Evolutionary conservation across 2,797 vertebrate genomes (phyloP).

Genomic region (Leucoraja ocellata): DNA sequence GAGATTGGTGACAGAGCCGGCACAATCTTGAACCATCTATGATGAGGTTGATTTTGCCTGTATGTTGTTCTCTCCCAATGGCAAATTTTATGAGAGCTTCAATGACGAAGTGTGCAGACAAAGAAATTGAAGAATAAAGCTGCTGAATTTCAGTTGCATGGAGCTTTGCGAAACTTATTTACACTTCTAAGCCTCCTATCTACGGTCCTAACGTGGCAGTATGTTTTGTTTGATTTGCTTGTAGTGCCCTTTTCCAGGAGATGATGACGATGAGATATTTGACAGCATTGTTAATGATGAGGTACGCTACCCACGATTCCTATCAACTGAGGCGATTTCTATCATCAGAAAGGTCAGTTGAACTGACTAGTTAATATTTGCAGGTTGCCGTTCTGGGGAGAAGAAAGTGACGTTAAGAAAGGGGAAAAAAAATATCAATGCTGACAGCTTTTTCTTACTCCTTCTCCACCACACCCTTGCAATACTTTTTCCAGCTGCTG

Average conservation of each 20-base stretch:
- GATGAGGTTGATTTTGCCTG: background rate
- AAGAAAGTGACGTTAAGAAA: background rate
- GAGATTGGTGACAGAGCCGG: no score
- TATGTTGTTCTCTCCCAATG: background rate
- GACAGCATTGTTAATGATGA: slow-evolving; percentile 90
- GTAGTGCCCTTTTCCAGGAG: slow-evolving; percentile 87
- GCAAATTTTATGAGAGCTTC: background rate
- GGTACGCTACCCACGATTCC: slow-evolving; percentile 72
- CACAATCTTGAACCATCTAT: background rate
- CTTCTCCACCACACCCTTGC: background rate
- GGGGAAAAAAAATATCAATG: background rate
- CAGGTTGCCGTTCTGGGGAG: background rate
- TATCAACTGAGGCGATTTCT: slow-evolving; percentile 67
- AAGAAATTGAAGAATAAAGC: background rate
- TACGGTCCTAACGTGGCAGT: background rate
- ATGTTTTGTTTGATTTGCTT: slow-evolving; percentile 40
- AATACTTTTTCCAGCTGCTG: slow-evolving; percentile 64
- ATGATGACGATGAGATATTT: slow-evolving; percentile 92
- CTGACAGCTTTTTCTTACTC: background rate
- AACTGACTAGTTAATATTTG: background rate
- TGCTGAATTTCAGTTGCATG: background rate
- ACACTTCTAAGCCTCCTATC: background rate
- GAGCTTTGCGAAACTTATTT: background rate
- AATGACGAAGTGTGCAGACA: background rate
- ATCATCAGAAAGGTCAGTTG: slow-evolving; percentile 74